Percentiles rank a stretch among this genome's conserved stretches.
phyloP scores from a whole-genome alignment of 1,140 invertebrate genomes.

The Penaeus japonicus region DNA sequence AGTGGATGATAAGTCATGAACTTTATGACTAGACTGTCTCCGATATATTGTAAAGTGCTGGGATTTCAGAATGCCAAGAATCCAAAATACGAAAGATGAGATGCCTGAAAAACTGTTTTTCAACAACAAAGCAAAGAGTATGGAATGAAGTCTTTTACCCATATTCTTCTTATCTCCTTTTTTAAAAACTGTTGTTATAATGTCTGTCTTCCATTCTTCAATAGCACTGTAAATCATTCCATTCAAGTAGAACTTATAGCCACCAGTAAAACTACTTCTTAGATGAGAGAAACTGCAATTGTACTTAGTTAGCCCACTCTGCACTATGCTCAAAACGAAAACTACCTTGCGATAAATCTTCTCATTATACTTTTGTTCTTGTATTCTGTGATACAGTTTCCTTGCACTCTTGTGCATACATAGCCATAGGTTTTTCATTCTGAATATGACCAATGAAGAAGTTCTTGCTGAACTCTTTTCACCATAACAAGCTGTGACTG shows the following conservation, averaged over 20 bases:
- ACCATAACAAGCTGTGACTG: not conserved
- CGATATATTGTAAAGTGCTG: not conserved
- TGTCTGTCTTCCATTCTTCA: constrained; percentile 19
- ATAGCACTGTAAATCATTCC: constrained; percentile 19
- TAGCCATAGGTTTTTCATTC: constrained; percentile 23
- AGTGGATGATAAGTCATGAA: too few species aligned
- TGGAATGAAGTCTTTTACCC: constrained; percentile 20
- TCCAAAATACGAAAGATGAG: constrained; percentile 19
- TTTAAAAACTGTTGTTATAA: not conserved
- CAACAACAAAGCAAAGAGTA: constrained; percentile 24
- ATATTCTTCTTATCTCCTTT: not conserved
- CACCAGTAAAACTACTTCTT: not conserved
- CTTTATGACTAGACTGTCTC: constrained; percentile 1
- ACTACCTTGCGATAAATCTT: constrained; percentile 22
- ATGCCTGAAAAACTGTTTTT: not conserved
- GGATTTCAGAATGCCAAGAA: not conserved
- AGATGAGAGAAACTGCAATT: not conserved
- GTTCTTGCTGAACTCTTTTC: not conserved
- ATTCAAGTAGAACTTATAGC: constrained; percentile 11
- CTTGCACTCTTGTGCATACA: constrained; percentile 17
- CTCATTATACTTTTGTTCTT: constrained; percentile 1
- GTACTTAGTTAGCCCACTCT: not conserved
- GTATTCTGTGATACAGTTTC: constrained; percentile 10
- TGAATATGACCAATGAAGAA: not conserved
- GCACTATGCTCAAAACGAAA: constrained; percentile 8